Percentiles rank a stretch among this genome's conserved stretches.
phyloP scores from a whole-genome alignment of 2,888 invertebrate species.

The Dasysyrphus albostriatus region DNA sequence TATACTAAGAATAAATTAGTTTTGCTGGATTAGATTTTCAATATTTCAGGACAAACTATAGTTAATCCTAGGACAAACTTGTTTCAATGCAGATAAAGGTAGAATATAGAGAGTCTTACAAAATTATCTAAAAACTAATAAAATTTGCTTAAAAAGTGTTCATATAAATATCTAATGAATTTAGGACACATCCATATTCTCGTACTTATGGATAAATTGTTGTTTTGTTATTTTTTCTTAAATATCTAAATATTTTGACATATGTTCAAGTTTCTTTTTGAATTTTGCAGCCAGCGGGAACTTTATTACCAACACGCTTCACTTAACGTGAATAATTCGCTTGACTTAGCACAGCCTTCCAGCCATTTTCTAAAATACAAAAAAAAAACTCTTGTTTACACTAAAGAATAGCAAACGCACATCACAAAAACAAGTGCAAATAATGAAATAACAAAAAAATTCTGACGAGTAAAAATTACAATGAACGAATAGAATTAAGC shows the following conservation, averaged over 20 bases:
- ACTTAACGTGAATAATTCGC: conserved; percentile 73
- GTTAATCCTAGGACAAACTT: no score
- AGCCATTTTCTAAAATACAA: conserved; percentile 53
- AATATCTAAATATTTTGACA: conserved; percentile 71
- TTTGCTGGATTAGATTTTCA: no score
- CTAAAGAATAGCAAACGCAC: conserved; percentile 48
- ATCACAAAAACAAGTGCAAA: conserved; percentile 52
- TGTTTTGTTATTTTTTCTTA: conserved; percentile 4
- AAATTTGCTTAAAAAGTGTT: no score
- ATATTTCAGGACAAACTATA: no score
- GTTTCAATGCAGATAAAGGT: no score
- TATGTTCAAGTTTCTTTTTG: conserved; percentile 66
- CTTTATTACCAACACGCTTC: conserved; percentile 67
- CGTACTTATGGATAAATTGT: not conserved
- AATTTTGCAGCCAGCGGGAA: conserved; percentile 68
- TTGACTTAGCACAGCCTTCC: conserved; percentile 69
- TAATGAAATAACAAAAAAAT: conserved; percentile 34
- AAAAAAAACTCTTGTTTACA: conserved; percentile 57
- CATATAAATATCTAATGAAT: no score
- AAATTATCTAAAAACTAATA: no score
- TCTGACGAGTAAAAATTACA: conserved; percentile 56
- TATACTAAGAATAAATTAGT: no score
- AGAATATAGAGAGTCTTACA: no score
- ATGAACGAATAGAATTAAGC: conserved; percentile 74
- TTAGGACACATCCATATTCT: no score